phyloP scores from a whole-genome alignment of 1,140 invertebrate species.

The Cotesia glomerata region DNA sequence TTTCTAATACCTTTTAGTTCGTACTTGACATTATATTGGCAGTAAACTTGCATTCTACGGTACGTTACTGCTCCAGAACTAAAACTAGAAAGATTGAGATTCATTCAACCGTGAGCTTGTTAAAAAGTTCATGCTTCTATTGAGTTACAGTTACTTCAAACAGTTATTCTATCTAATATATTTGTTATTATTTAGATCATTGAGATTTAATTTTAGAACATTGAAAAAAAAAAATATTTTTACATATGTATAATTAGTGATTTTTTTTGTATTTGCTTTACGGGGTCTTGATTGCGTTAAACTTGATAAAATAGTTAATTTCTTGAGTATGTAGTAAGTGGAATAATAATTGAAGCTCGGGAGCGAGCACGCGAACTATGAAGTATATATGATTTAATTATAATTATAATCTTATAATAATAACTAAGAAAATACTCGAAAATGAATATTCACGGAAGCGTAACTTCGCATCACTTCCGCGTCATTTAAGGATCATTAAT shows the following conservation, averaged over 20 bases:
- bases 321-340: not conserved
- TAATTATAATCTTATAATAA: slow-evolving; percentile 3
- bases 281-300: not conserved
- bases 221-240: too few species aligned
- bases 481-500: slow-evolving; percentile 21
- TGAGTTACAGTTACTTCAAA: slow-evolving; percentile 2
- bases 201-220: not conserved
- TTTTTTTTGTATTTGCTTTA: not conserved
- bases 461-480: slow-evolving; percentile 34
- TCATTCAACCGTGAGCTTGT: slow-evolving; percentile 13
- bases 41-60: too few species aligned
- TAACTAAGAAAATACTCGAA: not conserved
- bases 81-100: not conserved
- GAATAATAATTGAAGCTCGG: slow-evolving; percentile 28
- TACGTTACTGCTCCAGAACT: too few species aligned
- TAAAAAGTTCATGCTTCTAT: slow-evolving; percentile 13
- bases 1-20: too few species aligned
- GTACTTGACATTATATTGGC: too few species aligned
- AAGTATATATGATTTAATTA: slow-evolving; percentile 17
- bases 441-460: slow-evolving; percentile 39
- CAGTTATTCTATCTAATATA: not conserved
- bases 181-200: not conserved
- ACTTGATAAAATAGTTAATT: not conserved
- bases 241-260: too few species aligned
- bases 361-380: not conserved